Evolutionary conservation across 1,140 invertebrate genomes (phyloP).

Genomic region (Diuraphis noxia): DNA sequence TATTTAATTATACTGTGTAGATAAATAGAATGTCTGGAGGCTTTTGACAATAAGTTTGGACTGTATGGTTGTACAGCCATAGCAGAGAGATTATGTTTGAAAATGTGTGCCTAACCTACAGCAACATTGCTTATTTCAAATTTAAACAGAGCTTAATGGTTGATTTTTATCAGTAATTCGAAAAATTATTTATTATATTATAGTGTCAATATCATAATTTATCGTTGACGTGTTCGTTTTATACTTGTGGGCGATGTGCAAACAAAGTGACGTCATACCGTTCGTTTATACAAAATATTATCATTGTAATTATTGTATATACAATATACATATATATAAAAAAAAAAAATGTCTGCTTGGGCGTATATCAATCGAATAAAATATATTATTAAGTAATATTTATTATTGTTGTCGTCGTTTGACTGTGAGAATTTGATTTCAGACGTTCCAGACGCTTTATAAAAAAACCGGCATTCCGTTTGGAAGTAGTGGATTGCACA

Average conservation of each 20-base stretch:
- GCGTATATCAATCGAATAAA: neutral
- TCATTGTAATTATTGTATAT: neutral
- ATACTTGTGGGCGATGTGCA: neutral
- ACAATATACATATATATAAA: too few relatives aligned
- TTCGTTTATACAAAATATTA: neutral
- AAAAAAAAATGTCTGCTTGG: neutral
- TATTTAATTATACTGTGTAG: neutral
- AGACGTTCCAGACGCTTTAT: neutral
- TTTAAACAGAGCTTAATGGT: neutral
- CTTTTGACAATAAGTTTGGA: neutral
- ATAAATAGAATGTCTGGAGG: neutral
- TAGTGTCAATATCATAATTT: neutral
- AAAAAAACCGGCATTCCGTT: neutral
- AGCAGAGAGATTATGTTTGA: neutral
- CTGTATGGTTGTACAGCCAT: neutral
- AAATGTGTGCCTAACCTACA: neutral
- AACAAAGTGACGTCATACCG: neutral
- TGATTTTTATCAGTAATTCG: neutral
- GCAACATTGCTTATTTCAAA: neutral
- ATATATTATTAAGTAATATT: neutral
- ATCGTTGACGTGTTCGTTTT: neutral
- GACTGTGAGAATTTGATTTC: neutral
- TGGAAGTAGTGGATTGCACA: conserved; percentile 38
- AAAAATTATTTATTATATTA: neutral
- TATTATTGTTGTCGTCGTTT: neutral